A percentile compares a stretch with the other conserved stretches of the same genome.
Evolutionary conservation across 30 jellyfish, hydroid and myxozoan genomes (phyloP).

Genomic region (Aurelia aurita): DNA sequence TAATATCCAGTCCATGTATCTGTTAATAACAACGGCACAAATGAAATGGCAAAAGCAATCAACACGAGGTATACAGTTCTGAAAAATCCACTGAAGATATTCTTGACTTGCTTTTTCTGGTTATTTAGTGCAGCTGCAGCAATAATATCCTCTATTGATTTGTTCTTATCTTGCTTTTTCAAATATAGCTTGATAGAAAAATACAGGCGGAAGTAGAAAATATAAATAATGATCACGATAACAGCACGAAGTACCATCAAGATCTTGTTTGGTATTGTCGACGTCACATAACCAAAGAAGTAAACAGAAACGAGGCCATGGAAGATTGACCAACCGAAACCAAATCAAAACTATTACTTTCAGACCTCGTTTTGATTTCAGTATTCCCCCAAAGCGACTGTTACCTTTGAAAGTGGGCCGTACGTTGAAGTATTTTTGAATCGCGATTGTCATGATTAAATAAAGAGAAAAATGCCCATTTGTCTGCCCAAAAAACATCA

Average conservation of each 20-base stretch:
- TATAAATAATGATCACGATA: neutral
- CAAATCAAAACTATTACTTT: neutral
- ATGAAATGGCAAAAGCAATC: slow-evolving; percentile 16
- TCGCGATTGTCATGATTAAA: slow-evolving; percentile 36
- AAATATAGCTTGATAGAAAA: slow-evolving; percentile 27
- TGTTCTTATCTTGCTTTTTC: neutral
- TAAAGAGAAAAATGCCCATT: slow-evolving; percentile 57
- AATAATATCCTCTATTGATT: neutral
- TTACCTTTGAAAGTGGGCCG: slow-evolving; percentile 2
- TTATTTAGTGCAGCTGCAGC: neutral
- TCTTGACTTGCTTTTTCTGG: neutral
- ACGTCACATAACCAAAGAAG: slow-evolving; percentile 42
- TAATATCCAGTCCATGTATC: slow-evolving; percentile 44
- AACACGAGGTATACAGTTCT: slow-evolving; percentile 19
- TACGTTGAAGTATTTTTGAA: slow-evolving; percentile 33
- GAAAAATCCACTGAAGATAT: slow-evolving; percentile 1
- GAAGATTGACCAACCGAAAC: slow-evolving; percentile 10
- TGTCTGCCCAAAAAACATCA: slow-evolving; percentile 50
- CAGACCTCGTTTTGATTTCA: slow-evolving; percentile 17
- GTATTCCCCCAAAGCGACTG: neutral
- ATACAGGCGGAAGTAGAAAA: slow-evolving; percentile 33
- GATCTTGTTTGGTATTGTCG: slow-evolving; percentile 16
- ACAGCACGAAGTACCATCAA: slow-evolving; percentile 28
- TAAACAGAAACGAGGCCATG: slow-evolving; percentile 51
- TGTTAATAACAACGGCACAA: neutral